Percentiles rank a stretch among this genome's conserved stretches.
Evolutionary conservation across 2,888 invertebrate genomes (phyloP).

Genomic region (Trilocha varians): DNA sequence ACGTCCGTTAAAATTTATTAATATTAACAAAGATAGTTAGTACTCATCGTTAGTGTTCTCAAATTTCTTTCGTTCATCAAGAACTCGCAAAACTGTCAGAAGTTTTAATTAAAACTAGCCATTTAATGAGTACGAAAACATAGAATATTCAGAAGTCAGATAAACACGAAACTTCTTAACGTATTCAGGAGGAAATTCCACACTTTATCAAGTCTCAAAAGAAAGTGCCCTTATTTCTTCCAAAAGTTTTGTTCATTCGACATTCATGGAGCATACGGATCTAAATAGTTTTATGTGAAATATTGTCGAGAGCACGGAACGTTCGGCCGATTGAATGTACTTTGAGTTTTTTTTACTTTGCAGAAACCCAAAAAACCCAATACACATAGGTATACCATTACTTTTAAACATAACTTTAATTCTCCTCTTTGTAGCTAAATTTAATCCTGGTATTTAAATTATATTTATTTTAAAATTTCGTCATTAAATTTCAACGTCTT

Average conservation of each 20-base stretch:
- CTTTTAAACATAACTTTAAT: too few relatives aligned
- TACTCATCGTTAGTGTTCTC: too few relatives aligned
- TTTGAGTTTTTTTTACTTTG: neutral
- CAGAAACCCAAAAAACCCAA: too few relatives aligned
- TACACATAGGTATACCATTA: too few relatives aligned
- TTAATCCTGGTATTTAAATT: too few relatives aligned
- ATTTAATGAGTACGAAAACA: constrained; percentile 1
- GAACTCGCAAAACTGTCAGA: neutral
- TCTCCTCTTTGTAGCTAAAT: too few relatives aligned
- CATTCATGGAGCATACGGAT: constrained; percentile 37
- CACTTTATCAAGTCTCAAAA: constrained; percentile 32
- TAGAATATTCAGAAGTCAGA: constrained; percentile 15
- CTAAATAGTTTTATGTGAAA: constrained; percentile 35
- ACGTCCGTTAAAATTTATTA: too few relatives aligned
- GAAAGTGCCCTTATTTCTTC: constrained; percentile 33
- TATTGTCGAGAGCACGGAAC: constrained; percentile 19
- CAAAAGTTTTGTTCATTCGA: constrained; percentile 37
- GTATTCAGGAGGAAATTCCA: constrained; percentile 24
- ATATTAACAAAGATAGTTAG: too few relatives aligned
- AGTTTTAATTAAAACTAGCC: neutral
- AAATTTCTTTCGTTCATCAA: neutral
- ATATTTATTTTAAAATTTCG: too few relatives aligned
- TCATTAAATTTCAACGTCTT: too few relatives aligned
- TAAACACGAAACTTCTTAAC: constrained; percentile 18
- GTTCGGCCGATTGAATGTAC: constrained; percentile 11